Conservation (phyloP, 2,888 invertebrate genomes). For the Eulithis testata region DNA sequence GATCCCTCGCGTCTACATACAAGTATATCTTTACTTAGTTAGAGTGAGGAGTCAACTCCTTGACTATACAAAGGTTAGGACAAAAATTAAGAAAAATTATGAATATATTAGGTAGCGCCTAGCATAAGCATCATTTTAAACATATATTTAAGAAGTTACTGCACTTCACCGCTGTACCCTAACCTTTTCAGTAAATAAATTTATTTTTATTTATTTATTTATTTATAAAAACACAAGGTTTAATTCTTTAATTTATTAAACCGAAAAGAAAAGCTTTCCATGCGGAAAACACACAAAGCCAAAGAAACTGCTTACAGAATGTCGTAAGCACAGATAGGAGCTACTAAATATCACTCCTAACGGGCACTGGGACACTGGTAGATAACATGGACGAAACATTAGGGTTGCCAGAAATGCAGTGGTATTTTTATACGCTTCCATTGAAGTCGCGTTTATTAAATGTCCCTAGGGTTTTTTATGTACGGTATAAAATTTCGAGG, state of each 20-base stretch:
- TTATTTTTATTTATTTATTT: not conserved
- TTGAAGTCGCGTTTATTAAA: not conserved
- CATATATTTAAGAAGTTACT: too few species aligned
- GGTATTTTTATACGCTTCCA: conserved; percentile 10
- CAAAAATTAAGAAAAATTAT: too few species aligned
- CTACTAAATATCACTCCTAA: conserved; percentile 27
- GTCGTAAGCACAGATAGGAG: conserved; percentile 14
- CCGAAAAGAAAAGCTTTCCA: not conserved
- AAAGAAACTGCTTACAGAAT: conserved; percentile 15
- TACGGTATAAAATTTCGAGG: too few species aligned
- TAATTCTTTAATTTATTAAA: not conserved
- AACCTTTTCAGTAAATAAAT: too few species aligned
- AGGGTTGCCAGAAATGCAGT: conserved; percentile 8
- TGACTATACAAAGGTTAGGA: too few species aligned
- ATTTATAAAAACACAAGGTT: not conserved
- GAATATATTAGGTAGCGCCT: too few species aligned
- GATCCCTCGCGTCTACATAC: too few species aligned
- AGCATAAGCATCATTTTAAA: too few species aligned
- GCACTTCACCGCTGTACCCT: too few species aligned
- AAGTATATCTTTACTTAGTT: too few species aligned
- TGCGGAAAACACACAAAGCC: conserved; percentile 10
- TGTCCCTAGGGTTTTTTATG: too few species aligned
- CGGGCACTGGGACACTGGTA: conserved; percentile 12
- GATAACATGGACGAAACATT: conserved; percentile 20
- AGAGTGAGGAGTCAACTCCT: too few species aligned